A percentile compares a stretch with the other conserved stretches of the same genome.
Evolutionary conservation across 2,888 invertebrate species (phyloP).

Genomic region (Eudemis profundana): DNA sequence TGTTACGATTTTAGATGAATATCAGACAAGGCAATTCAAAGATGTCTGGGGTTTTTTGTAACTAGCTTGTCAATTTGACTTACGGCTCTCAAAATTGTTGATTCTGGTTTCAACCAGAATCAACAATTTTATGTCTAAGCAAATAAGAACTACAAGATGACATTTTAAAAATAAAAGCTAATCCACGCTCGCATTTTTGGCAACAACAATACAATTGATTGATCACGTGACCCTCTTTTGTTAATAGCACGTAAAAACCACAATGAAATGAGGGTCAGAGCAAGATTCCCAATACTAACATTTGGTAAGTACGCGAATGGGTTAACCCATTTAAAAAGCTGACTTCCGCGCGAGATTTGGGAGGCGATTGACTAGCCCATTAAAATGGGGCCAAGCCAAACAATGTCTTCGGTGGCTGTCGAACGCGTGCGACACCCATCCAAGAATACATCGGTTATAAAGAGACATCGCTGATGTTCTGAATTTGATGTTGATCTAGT

Average conservation of each 20-base stretch:
- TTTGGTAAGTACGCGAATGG: background rate
- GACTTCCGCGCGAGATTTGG: constrained; percentile 38
- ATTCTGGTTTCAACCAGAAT: background rate
- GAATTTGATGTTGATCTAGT: constrained; percentile 61
- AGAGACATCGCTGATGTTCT: constrained; percentile 66
- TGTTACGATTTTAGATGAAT: no score
- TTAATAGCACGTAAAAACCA: constrained; percentile 21
- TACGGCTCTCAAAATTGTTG: no score
- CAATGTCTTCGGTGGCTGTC: constrained; percentile 71
- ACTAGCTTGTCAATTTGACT: background rate
- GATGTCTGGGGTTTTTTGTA: no score
- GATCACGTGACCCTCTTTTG: constrained; percentile 18
- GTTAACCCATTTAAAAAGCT: constrained; percentile 13
- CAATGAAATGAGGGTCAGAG: background rate
- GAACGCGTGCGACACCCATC: constrained; percentile 73
- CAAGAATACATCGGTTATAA: constrained; percentile 74
- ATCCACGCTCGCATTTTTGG: constrained; percentile 10
- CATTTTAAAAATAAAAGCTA: background rate
- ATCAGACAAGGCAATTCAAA: no score
- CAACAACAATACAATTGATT: constrained; percentile 23
- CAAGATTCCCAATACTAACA: background rate
- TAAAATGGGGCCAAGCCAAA: constrained; percentile 67
- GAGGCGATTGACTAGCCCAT: constrained; percentile 47
- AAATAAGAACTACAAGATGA: background rate
- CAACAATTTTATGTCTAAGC: background rate